Conservation (phyloP, 2,888 invertebrate genomes). For the Philhelius pedissequus region DNA sequence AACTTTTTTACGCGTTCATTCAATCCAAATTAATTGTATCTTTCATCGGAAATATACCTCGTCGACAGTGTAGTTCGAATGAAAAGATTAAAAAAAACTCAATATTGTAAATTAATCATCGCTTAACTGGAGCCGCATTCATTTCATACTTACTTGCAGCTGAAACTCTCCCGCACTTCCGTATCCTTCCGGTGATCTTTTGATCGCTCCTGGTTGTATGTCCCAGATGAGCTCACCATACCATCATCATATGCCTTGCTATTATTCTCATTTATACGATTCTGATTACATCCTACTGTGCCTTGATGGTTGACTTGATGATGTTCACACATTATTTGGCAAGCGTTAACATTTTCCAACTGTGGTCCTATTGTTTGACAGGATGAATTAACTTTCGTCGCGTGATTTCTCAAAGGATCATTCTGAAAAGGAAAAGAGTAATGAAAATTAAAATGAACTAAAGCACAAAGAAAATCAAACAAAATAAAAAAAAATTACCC, state of each 20-base stretch:
- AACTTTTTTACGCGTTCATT: not conserved
- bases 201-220: slow-evolving; percentile 31
- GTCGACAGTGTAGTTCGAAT: not conserved
- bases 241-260: slow-evolving; percentile 5
- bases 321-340: slow-evolving; percentile 63
- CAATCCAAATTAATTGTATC: not conserved
- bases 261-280: slow-evolving; percentile 29
- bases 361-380: slow-evolving; percentile 62
- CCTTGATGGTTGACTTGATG: slow-evolving; percentile 37
- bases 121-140: not conserved
- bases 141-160: slow-evolving; percentile 45
- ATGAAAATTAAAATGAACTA: not conserved
- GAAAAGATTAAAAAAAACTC: slow-evolving; percentile 3
- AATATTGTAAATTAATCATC: slow-evolving; percentile 3
- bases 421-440: slow-evolving; percentile 23
- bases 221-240: not conserved
- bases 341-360: slow-evolving; percentile 48
- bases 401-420: slow-evolving; percentile 65
- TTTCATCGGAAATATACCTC: not conserved
- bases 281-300: slow-evolving; percentile 58
- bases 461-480: not conserved
- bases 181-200: slow-evolving; percentile 23
- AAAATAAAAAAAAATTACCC: not conserved
- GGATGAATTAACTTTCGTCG: slow-evolving; percentile 60
- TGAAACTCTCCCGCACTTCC: slow-evolving; percentile 16